Evolutionary conservation across 2,797 vertebrate species (phyloP).

Genomic region (Betta splendens): DNA sequence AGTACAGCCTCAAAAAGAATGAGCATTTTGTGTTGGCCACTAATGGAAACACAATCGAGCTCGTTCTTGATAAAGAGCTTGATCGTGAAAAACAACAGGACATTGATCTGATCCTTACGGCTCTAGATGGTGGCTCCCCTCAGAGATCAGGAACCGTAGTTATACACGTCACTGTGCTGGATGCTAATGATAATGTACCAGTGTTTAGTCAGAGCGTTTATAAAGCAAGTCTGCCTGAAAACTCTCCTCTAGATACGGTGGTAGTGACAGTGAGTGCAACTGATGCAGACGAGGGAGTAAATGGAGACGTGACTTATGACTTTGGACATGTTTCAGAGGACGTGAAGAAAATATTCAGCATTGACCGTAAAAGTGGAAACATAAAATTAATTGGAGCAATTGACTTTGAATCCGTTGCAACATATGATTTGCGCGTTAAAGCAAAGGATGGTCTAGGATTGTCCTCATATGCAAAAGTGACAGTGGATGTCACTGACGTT

Average conservation of each 20-base stretch:
- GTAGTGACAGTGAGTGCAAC: conserved; percentile 12
- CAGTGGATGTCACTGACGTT: conserved; percentile 75
- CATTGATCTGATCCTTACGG: conserved; percentile 45
- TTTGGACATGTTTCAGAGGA: not conserved
- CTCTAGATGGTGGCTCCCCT: conserved; percentile 73
- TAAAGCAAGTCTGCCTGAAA: conserved; percentile 73
- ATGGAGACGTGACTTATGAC: conserved; percentile 58
- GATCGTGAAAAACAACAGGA: conserved; percentile 67
- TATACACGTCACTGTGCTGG: conserved; percentile 75
- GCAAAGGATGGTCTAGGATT: conserved; percentile 77
- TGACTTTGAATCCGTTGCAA: conserved; percentile 70
- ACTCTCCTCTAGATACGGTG: conserved; percentile 59
- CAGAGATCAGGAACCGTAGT: conserved; percentile 60
- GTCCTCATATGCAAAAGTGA: conserved; percentile 59
- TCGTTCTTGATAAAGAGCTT: conserved; percentile 67
- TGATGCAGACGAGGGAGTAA: conserved; percentile 56
- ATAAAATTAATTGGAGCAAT: conserved; percentile 53
- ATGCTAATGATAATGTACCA: conserved; percentile 81
- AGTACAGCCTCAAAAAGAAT: conserved; percentile 61
- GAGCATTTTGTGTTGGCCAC: conserved; percentile 60
- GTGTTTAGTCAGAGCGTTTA: conserved; percentile 75
- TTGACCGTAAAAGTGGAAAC: conserved; percentile 45
- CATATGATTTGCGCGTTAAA: conserved; percentile 74
- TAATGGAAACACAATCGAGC: conserved; percentile 51
- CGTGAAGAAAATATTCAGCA: not conserved